Percentiles rank a stretch among this genome's conserved stretches.
Conservation (phyloP, 2,888 invertebrate genomes). For the Furcula furcula region DNA sequence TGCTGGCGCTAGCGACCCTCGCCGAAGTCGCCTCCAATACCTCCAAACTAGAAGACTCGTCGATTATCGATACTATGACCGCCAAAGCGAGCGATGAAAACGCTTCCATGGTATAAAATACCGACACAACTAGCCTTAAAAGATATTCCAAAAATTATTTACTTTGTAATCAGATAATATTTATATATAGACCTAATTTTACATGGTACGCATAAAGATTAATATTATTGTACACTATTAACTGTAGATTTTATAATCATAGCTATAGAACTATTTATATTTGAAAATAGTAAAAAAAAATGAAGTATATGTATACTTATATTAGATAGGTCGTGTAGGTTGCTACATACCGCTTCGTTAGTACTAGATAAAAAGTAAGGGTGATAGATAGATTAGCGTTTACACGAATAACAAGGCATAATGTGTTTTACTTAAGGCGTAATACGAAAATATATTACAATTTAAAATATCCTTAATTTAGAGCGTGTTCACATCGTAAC, state of each 20-base stretch:
- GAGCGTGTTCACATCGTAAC: neutral
- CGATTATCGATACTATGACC: conserved; percentile 37
- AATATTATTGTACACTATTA: conserved; percentile 75
- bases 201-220: conserved; percentile 75
- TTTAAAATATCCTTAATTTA: conserved; percentile 18
- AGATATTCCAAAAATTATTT: conserved; percentile 79
- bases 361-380: conserved; percentile 46
- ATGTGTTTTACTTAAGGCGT: conserved; percentile 51
- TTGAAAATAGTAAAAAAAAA: conserved; percentile 52
- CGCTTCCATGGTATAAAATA: conserved; percentile 73
- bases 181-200: conserved; percentile 78
- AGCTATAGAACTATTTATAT: conserved; percentile 75
- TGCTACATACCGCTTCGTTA: conserved; percentile 68
- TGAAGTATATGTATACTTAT: conserved; percentile 57
- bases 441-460: conserved; percentile 29
- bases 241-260: conserved; percentile 73
- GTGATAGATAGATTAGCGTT: conserved; percentile 55
- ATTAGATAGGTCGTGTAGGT: conserved; percentile 52
- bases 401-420: conserved; percentile 67
- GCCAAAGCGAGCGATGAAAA: conserved; percentile 56
- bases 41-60: conserved; percentile 61
- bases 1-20: conserved; percentile 83
- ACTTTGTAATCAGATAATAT: conserved; percentile 78
- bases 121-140: conserved; percentile 69
- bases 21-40: conserved; percentile 85